Evolutionary conservation across 1,140 invertebrate genomes (phyloP), one percentile per base, ranked within the genome.

Genomic region (Eumeta japonica): DNA sequence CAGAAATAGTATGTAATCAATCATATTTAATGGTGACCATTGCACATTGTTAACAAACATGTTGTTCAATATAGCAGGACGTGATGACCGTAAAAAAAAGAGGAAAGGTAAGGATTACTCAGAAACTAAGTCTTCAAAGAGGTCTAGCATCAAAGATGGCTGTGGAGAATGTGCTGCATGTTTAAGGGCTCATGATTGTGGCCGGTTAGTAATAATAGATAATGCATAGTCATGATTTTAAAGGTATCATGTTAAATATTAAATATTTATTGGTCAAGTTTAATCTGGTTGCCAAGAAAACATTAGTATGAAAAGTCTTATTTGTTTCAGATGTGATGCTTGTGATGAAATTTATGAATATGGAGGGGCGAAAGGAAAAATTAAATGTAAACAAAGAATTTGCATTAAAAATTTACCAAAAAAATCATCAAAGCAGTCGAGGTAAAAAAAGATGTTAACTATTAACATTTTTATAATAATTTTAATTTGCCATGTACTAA

Each of bases 81-180:
- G 60, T 29, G 70, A 76, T 56, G 75, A 77, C 11, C 61, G 62
- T 49, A 75, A 67, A 38, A 78, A 77, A 43, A 77, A 79, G 37
- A 58, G 74, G 3, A 77, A 77, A 52, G 78, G 82, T 28, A 78
- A 77, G 46, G 78, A 82, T 48, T 73, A 75, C 41, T 70, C 63
- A 1, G 73, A 76, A 36, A 76, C 73, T 39, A 77, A 71, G 41
- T 65, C 59, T 1, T 67, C 67, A 1, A 70, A 66, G 28, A 64
- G 65, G 53, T 44, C 45, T 10, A 53, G 52, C 35, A 48, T 70
- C 13, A 73, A 67, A 54, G 57, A 83, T 59, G 81, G 85, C 34
- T 94, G 92, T 62, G 90, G 91, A 12, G 82, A 87, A 33, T 94
- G 92, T 59, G 81, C 83, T 11, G 89, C 89, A 1, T 95, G 92